Conservation (phyloP, 1,140 invertebrate species). For the Drosophila repleta region DNA sequence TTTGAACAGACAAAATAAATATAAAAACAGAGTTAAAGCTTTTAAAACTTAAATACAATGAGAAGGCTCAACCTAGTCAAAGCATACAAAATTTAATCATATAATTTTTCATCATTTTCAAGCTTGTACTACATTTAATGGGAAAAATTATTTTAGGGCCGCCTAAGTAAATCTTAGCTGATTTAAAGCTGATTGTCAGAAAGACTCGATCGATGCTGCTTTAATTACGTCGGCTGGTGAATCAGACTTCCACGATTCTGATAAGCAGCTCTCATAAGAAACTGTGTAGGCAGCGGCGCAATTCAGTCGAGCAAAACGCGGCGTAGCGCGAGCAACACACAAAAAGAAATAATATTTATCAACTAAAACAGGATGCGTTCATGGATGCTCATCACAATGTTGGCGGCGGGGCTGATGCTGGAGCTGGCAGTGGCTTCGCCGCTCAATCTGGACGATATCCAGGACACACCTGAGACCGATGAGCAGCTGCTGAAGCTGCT, state of each 20-base stretch:
- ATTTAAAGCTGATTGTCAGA: too few species aligned
- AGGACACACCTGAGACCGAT: not conserved
- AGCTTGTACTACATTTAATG: too few species aligned
- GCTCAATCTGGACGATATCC: not conserved
- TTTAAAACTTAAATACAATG: too few species aligned
- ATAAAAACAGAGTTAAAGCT: too few species aligned
- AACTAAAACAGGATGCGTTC: constrained; percentile 9
- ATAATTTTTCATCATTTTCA: too few species aligned
- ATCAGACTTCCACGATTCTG: constrained; percentile 21
- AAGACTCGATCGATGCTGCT: constrained; percentile 41
- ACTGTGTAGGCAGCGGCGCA: constrained; percentile 5
- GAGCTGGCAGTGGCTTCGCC: not conserved
- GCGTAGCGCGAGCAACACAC: constrained; percentile 26
- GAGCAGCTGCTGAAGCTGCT: constrained; percentile 3
- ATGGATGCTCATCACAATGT: not conserved
- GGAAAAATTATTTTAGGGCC: too few species aligned
- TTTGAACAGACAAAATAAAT: too few species aligned
- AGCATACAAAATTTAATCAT: too few species aligned
- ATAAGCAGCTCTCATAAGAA: constrained; percentile 33
- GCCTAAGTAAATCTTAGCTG: too few species aligned
- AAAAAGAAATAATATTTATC: not conserved
- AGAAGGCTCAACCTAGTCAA: too few species aligned
- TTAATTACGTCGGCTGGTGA: constrained; percentile 21
- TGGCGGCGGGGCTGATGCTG: constrained; percentile 25
- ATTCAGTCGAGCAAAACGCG: constrained; percentile 28